Conservation (phyloP, 2,797 vertebrate species). For the Enteromius paludinosus region DNA sequence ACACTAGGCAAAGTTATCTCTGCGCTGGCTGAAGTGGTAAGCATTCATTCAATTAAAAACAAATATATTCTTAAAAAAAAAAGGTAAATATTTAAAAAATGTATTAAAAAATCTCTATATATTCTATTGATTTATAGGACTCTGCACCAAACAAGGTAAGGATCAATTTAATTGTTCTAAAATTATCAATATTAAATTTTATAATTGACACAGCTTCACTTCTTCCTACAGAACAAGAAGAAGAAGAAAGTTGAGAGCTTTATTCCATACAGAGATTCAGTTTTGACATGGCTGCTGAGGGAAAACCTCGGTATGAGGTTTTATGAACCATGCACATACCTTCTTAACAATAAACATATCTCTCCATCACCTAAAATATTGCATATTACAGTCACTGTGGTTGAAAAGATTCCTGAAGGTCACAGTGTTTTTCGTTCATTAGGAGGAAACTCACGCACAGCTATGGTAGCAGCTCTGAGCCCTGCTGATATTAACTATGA, state of each 20-base stretch:
- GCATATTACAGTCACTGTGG: background rate
- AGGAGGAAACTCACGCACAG: slow-evolving; percentile 98
- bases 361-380: background rate
- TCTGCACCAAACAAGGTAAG: slow-evolving; percentile 93
- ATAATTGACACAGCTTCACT: background rate
- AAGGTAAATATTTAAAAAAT: slow-evolving; percentile 10
- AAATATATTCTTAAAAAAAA: background rate
- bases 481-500: slow-evolving; percentile 93
- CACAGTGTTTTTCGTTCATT: slow-evolving; percentile 30
- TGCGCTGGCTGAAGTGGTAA: slow-evolving; percentile 93
- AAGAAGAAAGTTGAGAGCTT: slow-evolving; percentile 97
- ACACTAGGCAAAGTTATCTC: slow-evolving; percentile 98
- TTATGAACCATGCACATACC: background rate
- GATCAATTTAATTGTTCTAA: background rate
- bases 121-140: slow-evolving; percentile 79
- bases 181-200: background rate
- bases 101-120: background rate
- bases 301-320: slow-evolving; percentile 90
- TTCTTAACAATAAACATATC: background rate
- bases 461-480: slow-evolving; percentile 97
- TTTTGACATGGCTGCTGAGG: slow-evolving; percentile 96
- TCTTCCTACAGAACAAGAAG: slow-evolving; percentile 91
- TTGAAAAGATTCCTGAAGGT: background rate
- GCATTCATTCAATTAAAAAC: slow-evolving; percentile 47
- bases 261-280: slow-evolving; percentile 96